Evolutionary conservation across 2,888 invertebrate genomes (phyloP), one percentile per base, ranked within the genome.

Genomic region (Megaustenia siamemsis): DNA sequence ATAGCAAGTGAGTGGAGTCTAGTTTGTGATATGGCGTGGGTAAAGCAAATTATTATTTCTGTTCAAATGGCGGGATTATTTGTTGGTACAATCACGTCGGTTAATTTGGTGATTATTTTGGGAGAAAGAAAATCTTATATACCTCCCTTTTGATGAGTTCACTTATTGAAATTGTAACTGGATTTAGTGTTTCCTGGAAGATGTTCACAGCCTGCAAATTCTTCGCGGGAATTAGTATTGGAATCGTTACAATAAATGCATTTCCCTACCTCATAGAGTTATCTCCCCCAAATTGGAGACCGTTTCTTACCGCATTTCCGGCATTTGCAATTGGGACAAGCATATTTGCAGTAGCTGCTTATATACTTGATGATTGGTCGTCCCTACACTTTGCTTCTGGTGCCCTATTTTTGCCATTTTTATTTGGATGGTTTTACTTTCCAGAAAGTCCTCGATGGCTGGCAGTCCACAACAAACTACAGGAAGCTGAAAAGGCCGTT

Each of bases 51-150:
- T 18, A 91, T 93, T 24, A 92, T 91, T 18, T 91, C 92, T 6
- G 86, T 92, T 38, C 93, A 93, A 89, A 93, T 93, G 92, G 88
- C 87, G 35, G 93, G 93, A 21, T 90, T 92, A 0, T 86, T 93
- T 43, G 43, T 90, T 12, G 93, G 93, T 0, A 92, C 92, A 8
- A 84, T 91, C 12, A 24, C 91, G n/a, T 90, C 5, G 93, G 93
- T 18, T 92, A 93, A 85, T 80, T 93, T 28, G 92, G 92, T 0
- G 93, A 93, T 85, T 86, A 88, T 60, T 90, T 92, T 86, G 93
- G 93, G 8, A 89, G 93, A 40, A 87, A 89, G 43, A 88, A 90
- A 60, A 87, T 90, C 24, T 88, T 92, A 38, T 93, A 82, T 21
- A 0, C 32, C 18, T n/a, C 35, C 6, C 40, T 40, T 0, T 32